phyloP scores from a whole-genome alignment of 2,797 vertebrate genomes.

The Sparidentex hasta region DNA sequence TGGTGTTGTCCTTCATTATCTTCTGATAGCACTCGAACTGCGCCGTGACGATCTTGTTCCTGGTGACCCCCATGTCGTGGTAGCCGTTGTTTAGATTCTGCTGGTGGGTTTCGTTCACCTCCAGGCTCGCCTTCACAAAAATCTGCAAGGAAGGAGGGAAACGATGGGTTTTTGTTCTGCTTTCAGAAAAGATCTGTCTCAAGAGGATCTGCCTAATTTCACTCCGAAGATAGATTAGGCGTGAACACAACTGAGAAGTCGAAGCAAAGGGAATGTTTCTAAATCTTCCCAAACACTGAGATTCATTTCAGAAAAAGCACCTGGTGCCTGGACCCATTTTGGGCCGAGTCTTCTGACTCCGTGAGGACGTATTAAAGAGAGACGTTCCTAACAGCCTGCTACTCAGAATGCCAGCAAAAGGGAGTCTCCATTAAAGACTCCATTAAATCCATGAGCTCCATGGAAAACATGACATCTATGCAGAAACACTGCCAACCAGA shows the following conservation, averaged over 20 bases:
- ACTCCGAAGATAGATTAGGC: too few species aligned
- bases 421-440: slow-evolving; percentile 35
- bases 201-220: neutral
- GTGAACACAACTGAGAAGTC: neutral
- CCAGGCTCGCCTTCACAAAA: slow-evolving; percentile 80
- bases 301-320: slow-evolving; percentile 3
- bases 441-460: slow-evolving; percentile 42
- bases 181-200: neutral
- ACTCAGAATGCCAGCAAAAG: slow-evolving; percentile 16
- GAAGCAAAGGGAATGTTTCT: neutral
- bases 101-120: slow-evolving; percentile 81
- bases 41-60: slow-evolving; percentile 96
- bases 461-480: slow-evolving; percentile 58
- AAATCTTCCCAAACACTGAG: neutral
- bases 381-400: slow-evolving; percentile 16
- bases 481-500: slow-evolving; percentile 28
- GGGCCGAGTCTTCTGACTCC: neutral
- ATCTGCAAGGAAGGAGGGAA: slow-evolving; percentile 70
- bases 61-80: slow-evolving; percentile 85
- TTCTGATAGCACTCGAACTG: slow-evolving; percentile 99
- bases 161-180: neutral
- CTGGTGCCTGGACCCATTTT: slow-evolving; percentile 22
- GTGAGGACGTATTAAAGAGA: slow-evolving; percentile 10
- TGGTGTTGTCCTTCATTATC: slow-evolving; percentile 90
- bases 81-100: slow-evolving; percentile 78